Base-by-base conservation (phyloP, 1,140 invertebrate genomes). In the Catajapyx aquilonaris region DNA sequence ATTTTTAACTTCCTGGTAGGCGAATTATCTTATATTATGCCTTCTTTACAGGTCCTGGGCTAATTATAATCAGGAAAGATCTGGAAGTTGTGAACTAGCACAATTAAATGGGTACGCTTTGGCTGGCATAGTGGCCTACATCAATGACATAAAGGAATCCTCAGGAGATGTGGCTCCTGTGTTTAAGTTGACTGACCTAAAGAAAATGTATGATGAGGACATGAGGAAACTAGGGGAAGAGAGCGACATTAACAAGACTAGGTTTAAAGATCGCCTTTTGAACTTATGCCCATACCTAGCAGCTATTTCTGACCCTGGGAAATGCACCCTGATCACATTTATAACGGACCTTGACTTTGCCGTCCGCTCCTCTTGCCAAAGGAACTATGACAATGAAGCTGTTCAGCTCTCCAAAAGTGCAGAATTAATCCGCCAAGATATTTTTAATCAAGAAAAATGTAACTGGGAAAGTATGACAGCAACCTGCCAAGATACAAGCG, bases 381-480 rank as follows among this genome's bases (percentile, higher is more conserved):
- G n/a, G 15, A 13, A 34, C 33, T 16, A 11, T 16, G n/a, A 34
- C 15, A 15, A 16, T 3, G 33, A 31, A 15, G 33, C 15, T n/a
- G 20, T 34, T 15, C 19, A 15, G 15, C 20, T 34, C 5, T 16
- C 33, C n/a, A 13, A 19, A 19, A 19, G 16, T 18, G 33, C 33
- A 34, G n/a, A 5, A 18, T 17, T 34, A 18, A 15, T 34, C 17
- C 17, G 33, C n/a, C n/a, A 15, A n/a, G 16, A 34, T 19, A 13
- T 34, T 34, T 34, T 34, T 19, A 34, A 34, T 17, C 15, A 15
- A 15, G n/a, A n/a, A 16, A 13, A 34, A 34, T 34, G 17, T 34
- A 34, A 34, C 19, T 16, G 33, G 4, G 11, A 13, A 17, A n/a
- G n/a, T n/a, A 18, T 34, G 15, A 19, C n/a, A 15, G n/a, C 15